Conservation (phyloP, 1,140 invertebrate genomes). For the Lordiphosa stackelbergi region DNA sequence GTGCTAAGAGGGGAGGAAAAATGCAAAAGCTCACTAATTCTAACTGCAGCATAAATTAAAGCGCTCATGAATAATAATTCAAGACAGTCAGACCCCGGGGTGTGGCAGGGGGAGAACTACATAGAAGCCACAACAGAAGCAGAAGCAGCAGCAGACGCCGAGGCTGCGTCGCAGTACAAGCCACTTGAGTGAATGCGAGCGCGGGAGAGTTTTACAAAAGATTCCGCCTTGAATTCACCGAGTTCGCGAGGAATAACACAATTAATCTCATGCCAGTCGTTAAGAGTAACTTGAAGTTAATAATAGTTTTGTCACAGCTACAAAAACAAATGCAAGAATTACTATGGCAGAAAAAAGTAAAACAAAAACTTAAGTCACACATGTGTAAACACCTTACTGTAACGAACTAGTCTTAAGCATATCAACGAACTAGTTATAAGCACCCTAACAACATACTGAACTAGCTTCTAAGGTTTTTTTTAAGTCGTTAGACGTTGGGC, state of each 20-base stretch:
- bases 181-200: conserved; percentile 40
- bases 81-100: conserved; percentile 41
- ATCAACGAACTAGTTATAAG: no score
- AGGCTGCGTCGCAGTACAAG: conserved; percentile 15
- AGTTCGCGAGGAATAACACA: background rate
- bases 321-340: no score
- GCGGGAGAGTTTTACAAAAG: conserved; percentile 11
- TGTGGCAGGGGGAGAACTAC: background rate
- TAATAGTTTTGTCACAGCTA: no score
- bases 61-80: conserved; percentile 73
- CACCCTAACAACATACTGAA: no score
- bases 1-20: conserved; percentile 45
- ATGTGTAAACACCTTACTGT: no score
- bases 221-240: conserved; percentile 2
- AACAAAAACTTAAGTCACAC: no score
- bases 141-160: conserved; percentile 23
- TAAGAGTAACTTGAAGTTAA: no score
- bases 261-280: no score
- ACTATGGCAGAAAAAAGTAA: no score
- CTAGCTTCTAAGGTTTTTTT: no score
- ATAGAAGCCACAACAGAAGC: conserved; percentile 7
- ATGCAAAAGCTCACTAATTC: conserved; percentile 70
- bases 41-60: conserved; percentile 74
- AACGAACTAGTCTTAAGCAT: no score
- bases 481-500: no score